A percentile compares a stretch with the other conserved stretches of the same genome.
These are phyloP conservation scores for Holothuria leucospilota DNA, from an alignment of 53 echinoderm and acorn worm genomes.

Conservation along the genomic window DNA sequence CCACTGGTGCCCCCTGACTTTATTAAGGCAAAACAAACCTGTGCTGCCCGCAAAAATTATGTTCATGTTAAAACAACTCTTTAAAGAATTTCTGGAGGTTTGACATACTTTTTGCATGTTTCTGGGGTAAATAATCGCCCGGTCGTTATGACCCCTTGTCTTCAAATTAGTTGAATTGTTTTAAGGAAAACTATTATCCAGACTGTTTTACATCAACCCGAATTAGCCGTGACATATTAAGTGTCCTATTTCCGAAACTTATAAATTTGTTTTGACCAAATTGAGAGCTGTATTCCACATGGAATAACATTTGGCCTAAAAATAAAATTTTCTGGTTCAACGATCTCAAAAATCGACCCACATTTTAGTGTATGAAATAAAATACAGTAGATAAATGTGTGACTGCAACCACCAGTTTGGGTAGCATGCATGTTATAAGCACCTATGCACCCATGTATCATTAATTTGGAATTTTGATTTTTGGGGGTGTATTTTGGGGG, in stretches of 20 bases:
- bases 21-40: too few species aligned
- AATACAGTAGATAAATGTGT: too few species aligned
- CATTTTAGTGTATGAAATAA: background rate
- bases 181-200: background rate
- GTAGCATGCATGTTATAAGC: too few species aligned
- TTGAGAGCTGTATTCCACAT: background rate
- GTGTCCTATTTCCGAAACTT: slow-evolving; percentile 34
- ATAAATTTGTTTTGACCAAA: slow-evolving; percentile 40
- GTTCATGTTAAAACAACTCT: too few species aligned
- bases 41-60: too few species aligned
- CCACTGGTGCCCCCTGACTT: too few species aligned
- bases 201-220: background rate
- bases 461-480: too few species aligned
- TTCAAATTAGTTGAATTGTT: slow-evolving; percentile 23
- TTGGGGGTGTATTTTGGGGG: too few species aligned
- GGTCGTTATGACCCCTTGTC: background rate
- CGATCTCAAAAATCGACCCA: slow-evolving; percentile 34
- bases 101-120: background rate
- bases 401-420: too few species aligned
- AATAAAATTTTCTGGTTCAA: slow-evolving; percentile 6
- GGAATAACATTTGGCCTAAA: slow-evolving; percentile 37
- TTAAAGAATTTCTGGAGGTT: too few species aligned
- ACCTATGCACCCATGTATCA: too few species aligned
- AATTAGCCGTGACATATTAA: slow-evolving; percentile 25
- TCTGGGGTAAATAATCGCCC: slow-evolving; percentile 1